Conservation (phyloP, 2,797 vertebrate species). For the Lerista edwardsae region DNA sequence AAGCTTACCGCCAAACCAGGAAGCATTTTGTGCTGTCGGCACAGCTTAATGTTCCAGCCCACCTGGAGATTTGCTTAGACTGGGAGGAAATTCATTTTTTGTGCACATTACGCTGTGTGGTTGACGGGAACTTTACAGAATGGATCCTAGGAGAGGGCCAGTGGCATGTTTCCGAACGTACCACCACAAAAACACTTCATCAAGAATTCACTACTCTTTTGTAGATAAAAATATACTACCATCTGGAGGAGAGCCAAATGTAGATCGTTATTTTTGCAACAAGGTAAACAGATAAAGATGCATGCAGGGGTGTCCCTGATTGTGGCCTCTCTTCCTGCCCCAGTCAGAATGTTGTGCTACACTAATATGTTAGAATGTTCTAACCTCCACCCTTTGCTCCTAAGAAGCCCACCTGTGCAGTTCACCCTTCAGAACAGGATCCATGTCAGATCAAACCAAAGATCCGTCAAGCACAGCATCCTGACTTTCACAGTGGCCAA, state of each 20-base stretch:
- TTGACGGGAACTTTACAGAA: background rate
- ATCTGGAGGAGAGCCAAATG: background rate
- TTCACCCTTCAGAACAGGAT: too few species aligned
- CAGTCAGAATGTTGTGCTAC: background rate
- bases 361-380: too few species aligned
- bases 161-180: background rate
- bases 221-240: fast-evolving
- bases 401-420: background rate
- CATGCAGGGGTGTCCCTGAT: background rate
- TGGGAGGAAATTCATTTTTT: conserved; percentile 24
- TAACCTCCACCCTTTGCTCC: background rate
- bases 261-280: background rate
- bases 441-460: too few species aligned
- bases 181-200: fast-evolving
- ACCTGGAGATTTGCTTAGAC: conserved; percentile 3
- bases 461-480: too few species aligned
- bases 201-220: background rate
- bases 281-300: background rate
- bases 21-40: background rate
- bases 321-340: background rate
- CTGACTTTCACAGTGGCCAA: too few species aligned
- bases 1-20: background rate
- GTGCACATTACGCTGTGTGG: background rate
- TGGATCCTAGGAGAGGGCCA: conserved; percentile 1
- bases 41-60: background rate